phyloP scores from a whole-genome alignment of 2,797 vertebrate genomes.

The Sebastes kiyomatsui region DNA sequence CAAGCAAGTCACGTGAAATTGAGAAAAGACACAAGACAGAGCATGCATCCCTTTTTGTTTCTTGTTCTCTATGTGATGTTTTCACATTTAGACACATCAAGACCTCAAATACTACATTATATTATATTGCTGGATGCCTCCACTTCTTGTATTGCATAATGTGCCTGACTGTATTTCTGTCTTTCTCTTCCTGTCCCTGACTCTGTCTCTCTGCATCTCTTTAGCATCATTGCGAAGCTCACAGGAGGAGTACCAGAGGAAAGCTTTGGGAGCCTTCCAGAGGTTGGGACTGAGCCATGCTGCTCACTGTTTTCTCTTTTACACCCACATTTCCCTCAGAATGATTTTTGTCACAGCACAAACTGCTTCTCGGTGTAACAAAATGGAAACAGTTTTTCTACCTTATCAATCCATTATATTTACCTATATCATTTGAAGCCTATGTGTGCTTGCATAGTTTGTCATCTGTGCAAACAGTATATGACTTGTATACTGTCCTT shows the following conservation, averaged over 20 bases:
- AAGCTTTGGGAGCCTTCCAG: conserved; percentile 96
- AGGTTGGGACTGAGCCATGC: conserved; percentile 84
- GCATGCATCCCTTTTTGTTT: background rate
- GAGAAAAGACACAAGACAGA: background rate
- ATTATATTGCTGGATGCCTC: background rate
- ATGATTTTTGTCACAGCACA: conserved; percentile 3
- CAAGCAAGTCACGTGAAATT: background rate
- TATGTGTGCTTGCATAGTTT: background rate
- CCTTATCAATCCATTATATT: background rate
- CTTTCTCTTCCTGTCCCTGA: background rate
- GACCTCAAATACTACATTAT: background rate
- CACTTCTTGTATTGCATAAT: background rate
- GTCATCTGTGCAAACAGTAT: background rate
- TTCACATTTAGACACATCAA: background rate
- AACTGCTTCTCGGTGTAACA: background rate
- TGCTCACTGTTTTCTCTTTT: conserved; percentile 19
- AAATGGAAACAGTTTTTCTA: background rate
- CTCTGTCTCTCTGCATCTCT: conserved; percentile 44
- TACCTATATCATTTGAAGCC: background rate
- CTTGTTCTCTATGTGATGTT: background rate
- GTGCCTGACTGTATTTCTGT: background rate
- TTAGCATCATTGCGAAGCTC: conserved; percentile 92
- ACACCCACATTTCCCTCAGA: conserved; percentile 31
- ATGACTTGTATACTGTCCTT: background rate
- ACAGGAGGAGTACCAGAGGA: conserved; percentile 97